phyloP scores from a whole-genome alignment of 2,888 invertebrate genomes.

The Ganaspis brasiliensis region DNA sequence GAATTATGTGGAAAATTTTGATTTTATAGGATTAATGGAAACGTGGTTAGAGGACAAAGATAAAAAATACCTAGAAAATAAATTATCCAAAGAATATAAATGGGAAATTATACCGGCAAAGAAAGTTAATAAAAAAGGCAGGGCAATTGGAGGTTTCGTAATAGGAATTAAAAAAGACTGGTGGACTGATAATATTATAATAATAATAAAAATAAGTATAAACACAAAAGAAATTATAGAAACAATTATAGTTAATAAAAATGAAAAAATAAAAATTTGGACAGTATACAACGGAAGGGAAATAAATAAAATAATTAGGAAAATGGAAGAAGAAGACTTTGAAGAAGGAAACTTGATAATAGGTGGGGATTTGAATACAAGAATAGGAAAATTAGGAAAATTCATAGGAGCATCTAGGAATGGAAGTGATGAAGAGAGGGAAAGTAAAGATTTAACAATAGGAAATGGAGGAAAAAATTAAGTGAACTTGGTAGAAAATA shows the following conservation, averaged over 20 bases:
- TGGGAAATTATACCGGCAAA: constrained; percentile 47
- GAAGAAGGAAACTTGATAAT: constrained; percentile 39
- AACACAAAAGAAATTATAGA: not conserved
- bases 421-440: constrained; percentile 19
- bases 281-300: constrained; percentile 33
- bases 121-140: constrained; percentile 52
- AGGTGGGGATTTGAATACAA: constrained; percentile 52
- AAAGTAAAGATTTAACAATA: constrained; percentile 40
- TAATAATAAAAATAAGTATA: constrained; percentile 18
- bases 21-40: constrained; percentile 54
- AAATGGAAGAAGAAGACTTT: not conserved
- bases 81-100: constrained; percentile 47
- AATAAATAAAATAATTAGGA: constrained; percentile 11
- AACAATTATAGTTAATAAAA: constrained; percentile 25
- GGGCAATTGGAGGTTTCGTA: constrained; percentile 54
- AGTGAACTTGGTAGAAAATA: constrained; percentile 47
- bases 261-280: constrained; percentile 22
- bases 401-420: constrained; percentile 7
- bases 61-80: constrained; percentile 45
- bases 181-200: not conserved
- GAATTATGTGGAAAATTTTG: constrained; percentile 49
- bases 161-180: constrained; percentile 51
- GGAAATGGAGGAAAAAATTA: constrained; percentile 47
- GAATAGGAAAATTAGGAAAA: constrained; percentile 47
- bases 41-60: constrained; percentile 60